Conservation (phyloP, 2,113 vertebrate genomes). For the Marmota monax region DNA sequence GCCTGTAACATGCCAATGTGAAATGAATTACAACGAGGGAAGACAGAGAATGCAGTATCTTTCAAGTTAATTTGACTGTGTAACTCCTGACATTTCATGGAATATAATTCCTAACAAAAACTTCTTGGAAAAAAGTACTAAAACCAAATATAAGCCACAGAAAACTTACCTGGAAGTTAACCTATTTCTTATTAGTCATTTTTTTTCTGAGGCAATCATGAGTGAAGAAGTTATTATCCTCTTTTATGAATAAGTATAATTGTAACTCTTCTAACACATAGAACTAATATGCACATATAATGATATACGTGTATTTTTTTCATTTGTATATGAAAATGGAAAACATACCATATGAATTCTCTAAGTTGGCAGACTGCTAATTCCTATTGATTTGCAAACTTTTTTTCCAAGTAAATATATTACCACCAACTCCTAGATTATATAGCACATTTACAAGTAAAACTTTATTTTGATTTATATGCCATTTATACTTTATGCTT, state of each 20-base stretch:
- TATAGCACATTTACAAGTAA: neutral
- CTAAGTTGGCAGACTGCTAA: neutral
- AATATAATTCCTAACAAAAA: neutral
- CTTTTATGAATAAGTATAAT: neutral
- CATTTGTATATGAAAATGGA: neutral
- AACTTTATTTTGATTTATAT: neutral
- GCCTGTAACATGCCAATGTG: neutral
- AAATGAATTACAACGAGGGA: neutral
- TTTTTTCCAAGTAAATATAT: neutral
- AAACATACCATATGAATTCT: neutral
- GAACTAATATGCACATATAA: neutral
- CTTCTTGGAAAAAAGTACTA: neutral
- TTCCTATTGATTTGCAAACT: neutral
- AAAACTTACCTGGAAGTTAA: slow-evolving; percentile 1
- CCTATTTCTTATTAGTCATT: neutral
- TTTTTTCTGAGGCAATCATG: neutral
- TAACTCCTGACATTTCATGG: neutral
- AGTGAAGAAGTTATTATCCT: neutral
- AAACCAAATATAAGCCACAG: neutral
- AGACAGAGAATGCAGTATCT: neutral
- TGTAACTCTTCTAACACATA: neutral
- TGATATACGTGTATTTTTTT: neutral
- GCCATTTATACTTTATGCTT: neutral
- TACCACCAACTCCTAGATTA: neutral
- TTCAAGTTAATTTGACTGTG: neutral